These are phyloP conservation scores for Brachionus paranguensis DNA, from an alignment of 1,140 invertebrate genomes.

Conservation along the genomic window DNA sequence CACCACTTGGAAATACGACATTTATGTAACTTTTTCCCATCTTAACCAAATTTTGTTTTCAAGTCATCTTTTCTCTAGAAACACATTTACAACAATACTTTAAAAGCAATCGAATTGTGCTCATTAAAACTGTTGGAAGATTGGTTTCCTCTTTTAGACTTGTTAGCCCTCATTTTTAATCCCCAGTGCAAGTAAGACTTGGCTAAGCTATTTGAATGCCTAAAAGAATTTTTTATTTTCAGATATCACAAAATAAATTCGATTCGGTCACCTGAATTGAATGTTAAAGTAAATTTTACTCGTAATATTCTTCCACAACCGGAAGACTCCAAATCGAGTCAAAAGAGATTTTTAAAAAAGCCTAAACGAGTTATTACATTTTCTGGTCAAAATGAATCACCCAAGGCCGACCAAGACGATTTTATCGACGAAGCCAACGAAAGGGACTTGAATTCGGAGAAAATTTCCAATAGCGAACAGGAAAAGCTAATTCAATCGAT, in stretches of 20 bases:
- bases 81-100: constrained; percentile 86
- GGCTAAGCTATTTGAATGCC: not conserved
- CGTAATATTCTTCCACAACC: not conserved
- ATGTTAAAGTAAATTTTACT: constrained; percentile 27
- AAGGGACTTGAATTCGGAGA: not conserved
- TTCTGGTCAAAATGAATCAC: not conserved
- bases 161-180: constrained; percentile 85
- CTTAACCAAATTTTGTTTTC: not conserved
- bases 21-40: constrained; percentile 61
- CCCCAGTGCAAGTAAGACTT: constrained; percentile 55
- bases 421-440: not conserved
- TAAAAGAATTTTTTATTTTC: not conserved
- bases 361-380: not conserved
- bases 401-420: not conserved
- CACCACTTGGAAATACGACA: constrained; percentile 92
- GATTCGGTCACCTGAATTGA: not conserved
- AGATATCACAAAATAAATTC: constrained; percentile 36
- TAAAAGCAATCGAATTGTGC: constrained; percentile 82
- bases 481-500: constrained; percentile 13
- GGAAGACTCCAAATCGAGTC: not conserved
- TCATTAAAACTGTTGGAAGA: constrained; percentile 81
- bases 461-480: not conserved
- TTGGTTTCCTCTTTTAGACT: constrained; percentile 83
- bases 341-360: not conserved
- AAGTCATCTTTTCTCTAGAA: constrained; percentile 54